Percentiles rank a stretch among this genome's conserved stretches.
Evolutionary conservation across 2,888 invertebrate species (phyloP).

Genomic region (Drosophila colorata): DNA sequence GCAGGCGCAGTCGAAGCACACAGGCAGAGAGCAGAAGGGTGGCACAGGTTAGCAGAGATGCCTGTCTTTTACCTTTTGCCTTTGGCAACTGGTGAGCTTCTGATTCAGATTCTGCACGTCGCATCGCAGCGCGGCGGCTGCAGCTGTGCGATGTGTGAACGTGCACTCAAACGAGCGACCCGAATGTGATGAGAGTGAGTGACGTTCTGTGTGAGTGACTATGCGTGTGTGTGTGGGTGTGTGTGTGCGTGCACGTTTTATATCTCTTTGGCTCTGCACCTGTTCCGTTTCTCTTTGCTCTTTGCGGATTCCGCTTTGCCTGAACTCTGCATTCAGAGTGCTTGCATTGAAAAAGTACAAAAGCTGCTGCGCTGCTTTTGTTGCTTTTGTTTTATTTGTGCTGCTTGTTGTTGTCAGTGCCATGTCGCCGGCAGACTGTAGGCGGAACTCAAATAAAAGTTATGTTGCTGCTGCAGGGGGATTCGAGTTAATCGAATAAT

Average conservation of each 20-base stretch:
- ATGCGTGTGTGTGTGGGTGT: neutral
- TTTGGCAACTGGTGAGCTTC: slow-evolving; percentile 40
- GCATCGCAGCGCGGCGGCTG: slow-evolving; percentile 8
- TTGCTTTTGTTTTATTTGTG: slow-evolving; percentile 4
- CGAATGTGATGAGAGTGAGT: slow-evolving; percentile 31
- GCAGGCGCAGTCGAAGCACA: slow-evolving; percentile 41
- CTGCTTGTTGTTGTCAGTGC: slow-evolving; percentile 15
- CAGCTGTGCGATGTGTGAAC: slow-evolving; percentile 41
- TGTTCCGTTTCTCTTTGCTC: slow-evolving; percentile 39
- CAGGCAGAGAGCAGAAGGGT: neutral
- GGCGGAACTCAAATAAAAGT: slow-evolving; percentile 78
- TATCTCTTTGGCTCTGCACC: slow-evolving; percentile 40
- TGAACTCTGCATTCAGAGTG: slow-evolving; percentile 11
- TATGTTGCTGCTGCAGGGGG: slow-evolving; percentile 81
- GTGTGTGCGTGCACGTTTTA: slow-evolving; percentile 3
- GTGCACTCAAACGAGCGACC: slow-evolving; percentile 12
- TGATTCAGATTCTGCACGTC: slow-evolving; percentile 43
- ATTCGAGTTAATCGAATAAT: slow-evolving; percentile 78
- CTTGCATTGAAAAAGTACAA: slow-evolving; percentile 13
- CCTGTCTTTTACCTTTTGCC: slow-evolving; percentile 26
- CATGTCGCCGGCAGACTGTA: slow-evolving; percentile 52
- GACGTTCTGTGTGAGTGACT: slow-evolving; percentile 14
- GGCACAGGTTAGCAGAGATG: slow-evolving; percentile 29
- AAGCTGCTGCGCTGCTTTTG: slow-evolving; percentile 15
- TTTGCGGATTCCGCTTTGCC: slow-evolving; percentile 27